Conservation (phyloP, 2,888 invertebrate species). For the Melangyna quadrimaculata region DNA sequence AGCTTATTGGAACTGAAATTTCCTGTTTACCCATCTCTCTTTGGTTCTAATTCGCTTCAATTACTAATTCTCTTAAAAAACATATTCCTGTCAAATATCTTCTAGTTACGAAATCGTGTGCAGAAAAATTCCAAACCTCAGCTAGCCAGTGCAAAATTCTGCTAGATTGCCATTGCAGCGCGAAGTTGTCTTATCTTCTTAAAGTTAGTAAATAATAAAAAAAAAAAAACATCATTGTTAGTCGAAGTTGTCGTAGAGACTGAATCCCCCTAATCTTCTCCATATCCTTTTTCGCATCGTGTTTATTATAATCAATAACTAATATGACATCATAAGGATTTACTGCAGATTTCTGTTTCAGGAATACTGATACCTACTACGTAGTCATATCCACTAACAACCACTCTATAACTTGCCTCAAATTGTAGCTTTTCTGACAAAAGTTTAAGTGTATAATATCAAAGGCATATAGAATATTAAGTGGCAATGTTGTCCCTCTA, state of each 20-base stretch:
- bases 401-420: not conserved
- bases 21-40: not conserved
- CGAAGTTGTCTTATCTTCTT: not conserved
- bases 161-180: constrained; percentile 47
- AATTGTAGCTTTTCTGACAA: not conserved
- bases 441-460: not conserved
- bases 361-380: not conserved
- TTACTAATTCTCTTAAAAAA: constrained; percentile 47
- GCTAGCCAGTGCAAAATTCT: not conserved
- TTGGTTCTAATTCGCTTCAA: not conserved
- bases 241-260: constrained; percentile 37
- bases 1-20: not conserved
- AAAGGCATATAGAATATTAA: not conserved
- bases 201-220: constrained; percentile 37
- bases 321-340: constrained; percentile 65
- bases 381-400: not conserved
- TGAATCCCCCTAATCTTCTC: constrained; percentile 14
- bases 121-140: constrained; percentile 52
- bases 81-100: constrained; percentile 60
- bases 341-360: constrained; percentile 17
- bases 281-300: constrained; percentile 20
- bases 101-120: constrained; percentile 65
- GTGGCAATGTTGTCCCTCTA: constrained; percentile 86
- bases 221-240: constrained; percentile 36
- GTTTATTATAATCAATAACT: constrained; percentile 42